Base-by-base conservation (phyloP, 2,888 invertebrate species). In the Hypolimnas misippus region DNA sequence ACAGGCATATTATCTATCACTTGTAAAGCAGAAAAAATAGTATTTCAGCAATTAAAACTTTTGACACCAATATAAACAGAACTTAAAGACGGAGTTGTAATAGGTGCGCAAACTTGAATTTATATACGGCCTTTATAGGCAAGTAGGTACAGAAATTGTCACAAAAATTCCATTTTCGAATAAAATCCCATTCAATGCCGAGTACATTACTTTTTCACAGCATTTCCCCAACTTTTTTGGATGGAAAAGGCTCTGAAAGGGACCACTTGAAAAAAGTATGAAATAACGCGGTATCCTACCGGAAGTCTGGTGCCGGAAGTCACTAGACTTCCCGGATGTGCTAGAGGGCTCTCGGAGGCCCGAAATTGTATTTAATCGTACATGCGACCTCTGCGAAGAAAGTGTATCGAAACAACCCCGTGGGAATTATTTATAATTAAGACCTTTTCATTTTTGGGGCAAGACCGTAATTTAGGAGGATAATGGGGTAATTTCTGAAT, bases 331-430 rank as follows among this genome's bases (percentile, higher is more conserved):
- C 86, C 89, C 89, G 91, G 91, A 91, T 82, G 81, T 76, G 81
- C 83, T 82, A 78, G 83, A 90, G 89, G 85, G 86, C 81, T 76
- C 87, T 86, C 76, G 77, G 76, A 78, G 76, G 76, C 74, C 76
- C 83, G 78, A 86, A 90, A 90, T 89, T 89, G 84, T 89, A 86
- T 89, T 87, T 87, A 87, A 85, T 86, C 83, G 81, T 82, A 76
- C 76, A 79, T 75, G 75, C 81, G 73, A 75, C 73, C 76, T 75
- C 76, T 67, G 74, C 73, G 75, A 73, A 75, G 75, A 73, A 72
- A 69, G 68, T 62, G 59, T 63, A 61, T 65, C 63, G 57, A 62
- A 64, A 63, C 62, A 63, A 62, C 56, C 62, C 52, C 62, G 49
- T 62, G 64, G 76, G 63, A 67, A 77, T 81, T 82, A 78, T 82